These are phyloP conservation scores for Rhamnusium bicolor DNA, from an alignment of 2,888 invertebrate genomes.

Conservation along the genomic window DNA sequence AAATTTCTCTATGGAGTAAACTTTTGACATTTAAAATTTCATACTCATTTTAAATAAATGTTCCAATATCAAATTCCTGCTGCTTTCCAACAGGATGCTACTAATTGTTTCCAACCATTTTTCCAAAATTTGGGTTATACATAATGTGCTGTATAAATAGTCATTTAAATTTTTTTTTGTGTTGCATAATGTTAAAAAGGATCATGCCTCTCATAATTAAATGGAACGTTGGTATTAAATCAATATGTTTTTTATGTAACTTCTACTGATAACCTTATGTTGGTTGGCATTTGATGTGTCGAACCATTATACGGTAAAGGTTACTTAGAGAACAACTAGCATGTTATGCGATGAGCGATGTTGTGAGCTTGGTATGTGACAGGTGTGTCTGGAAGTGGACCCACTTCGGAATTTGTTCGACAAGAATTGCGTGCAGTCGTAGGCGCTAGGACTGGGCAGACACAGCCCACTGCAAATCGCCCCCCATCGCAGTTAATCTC, in stretches of 20 bases:
- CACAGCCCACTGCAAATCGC: constrained; percentile 66
- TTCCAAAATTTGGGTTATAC: neutral
- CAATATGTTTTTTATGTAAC: constrained; percentile 21
- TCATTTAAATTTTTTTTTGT: neutral
- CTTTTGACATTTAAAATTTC: no score
- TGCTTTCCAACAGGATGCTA: no score
- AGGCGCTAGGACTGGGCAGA: constrained; percentile 81
- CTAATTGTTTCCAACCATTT: no score
- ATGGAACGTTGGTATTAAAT: constrained; percentile 11
- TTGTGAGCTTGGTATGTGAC: constrained; percentile 49
- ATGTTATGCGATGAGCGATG: constrained; percentile 40
- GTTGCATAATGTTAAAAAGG: neutral
- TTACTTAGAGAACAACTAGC: constrained; percentile 30
- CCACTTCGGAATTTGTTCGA: constrained; percentile 88
- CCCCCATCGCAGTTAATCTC: constrained; percentile 62
- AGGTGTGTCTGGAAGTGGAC: constrained; percentile 76
- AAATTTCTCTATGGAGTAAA: no score
- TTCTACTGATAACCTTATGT: neutral
- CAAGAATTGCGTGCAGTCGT: constrained; percentile 93
- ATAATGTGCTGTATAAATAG: neutral
- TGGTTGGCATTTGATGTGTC: neutral
- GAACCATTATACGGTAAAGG: constrained; percentile 18
- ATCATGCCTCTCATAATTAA: constrained; percentile 28
- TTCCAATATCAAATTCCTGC: no score
- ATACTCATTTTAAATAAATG: no score